Evolutionary conservation across 30 jellyfish, hydroid and myxozoan genomes (phyloP).

Genomic region (Aurelia aurita complex sp. Pacific): DNA sequence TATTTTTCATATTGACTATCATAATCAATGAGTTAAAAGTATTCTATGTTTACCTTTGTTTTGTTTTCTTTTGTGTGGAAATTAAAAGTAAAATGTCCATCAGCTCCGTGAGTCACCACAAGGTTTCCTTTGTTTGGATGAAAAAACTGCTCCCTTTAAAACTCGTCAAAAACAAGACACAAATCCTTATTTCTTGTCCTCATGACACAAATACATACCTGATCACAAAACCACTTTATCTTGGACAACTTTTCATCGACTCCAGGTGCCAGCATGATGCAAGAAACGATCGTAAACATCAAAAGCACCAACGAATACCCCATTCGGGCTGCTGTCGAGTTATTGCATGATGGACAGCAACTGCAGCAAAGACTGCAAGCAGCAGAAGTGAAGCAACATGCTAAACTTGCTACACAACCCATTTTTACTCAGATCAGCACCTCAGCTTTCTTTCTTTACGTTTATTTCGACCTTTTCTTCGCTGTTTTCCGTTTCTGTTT

Average conservation of each 20-base stretch:
- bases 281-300: constrained; percentile 78
- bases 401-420: constrained; percentile 78
- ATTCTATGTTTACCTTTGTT: too few relatives aligned
- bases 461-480: background rate
- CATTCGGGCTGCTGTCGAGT: constrained; percentile 94
- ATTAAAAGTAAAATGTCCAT: too few relatives aligned
- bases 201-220: constrained; percentile 31
- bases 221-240: constrained; percentile 87
- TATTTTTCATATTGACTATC: too few relatives aligned
- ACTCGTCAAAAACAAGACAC: too few relatives aligned
- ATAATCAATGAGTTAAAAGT: too few relatives aligned
- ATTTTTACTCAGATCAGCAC: background rate
- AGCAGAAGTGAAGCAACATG: constrained; percentile 90
- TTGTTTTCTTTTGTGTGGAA: too few relatives aligned
- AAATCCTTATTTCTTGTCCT: too few relatives aligned
- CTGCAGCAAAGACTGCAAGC: constrained; percentile 89
- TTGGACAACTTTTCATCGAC: constrained; percentile 78
- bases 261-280: constrained; percentile 88
- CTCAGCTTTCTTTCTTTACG: background rate
- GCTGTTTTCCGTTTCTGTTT: background rate
- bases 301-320: constrained; percentile 76
- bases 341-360: constrained; percentile 87
- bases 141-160: too few relatives aligned
- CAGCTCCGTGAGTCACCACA: too few relatives aligned
- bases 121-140: too few relatives aligned